Evolutionary conservation across 1,140 invertebrate genomes (phyloP).

Genomic region (Aphis gossypii): DNA sequence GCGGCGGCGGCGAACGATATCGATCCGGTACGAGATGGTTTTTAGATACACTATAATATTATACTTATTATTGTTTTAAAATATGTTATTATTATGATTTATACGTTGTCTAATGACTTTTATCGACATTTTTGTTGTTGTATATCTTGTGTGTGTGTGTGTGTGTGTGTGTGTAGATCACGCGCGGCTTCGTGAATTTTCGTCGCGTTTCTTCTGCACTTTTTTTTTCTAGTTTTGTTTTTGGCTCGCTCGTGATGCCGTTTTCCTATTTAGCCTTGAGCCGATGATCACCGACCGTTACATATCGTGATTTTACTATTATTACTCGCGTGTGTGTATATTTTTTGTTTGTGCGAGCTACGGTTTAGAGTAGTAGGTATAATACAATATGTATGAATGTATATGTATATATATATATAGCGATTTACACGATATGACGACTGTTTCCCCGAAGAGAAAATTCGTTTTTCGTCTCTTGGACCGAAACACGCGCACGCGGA

Average conservation of each 20-base stretch:
- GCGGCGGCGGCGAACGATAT: background rate
- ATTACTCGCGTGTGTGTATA: background rate
- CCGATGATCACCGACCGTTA: background rate
- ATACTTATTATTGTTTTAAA: background rate
- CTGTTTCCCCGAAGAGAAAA: background rate
- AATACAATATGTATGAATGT: background rate
- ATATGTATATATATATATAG: background rate
- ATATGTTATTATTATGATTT: background rate
- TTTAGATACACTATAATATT: background rate
- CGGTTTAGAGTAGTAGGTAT: background rate
- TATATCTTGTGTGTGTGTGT: background rate
- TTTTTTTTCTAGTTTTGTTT: background rate
- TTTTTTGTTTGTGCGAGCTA: background rate
- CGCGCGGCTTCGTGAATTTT: background rate
- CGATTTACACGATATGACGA: background rate
- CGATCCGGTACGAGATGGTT: conserved; percentile 14
- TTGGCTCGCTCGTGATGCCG: background rate
- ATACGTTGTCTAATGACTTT: background rate
- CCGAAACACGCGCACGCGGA: background rate
- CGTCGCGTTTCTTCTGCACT: background rate
- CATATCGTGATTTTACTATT: conserved; percentile 20
- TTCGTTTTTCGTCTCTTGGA: conserved; percentile 7
- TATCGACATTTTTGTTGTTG: background rate
- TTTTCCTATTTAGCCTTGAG: conserved; percentile 11
- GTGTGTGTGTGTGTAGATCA: background rate